A percentile compares a stretch with the other conserved stretches of the same genome.
These are phyloP conservation scores for Andrena camellia DNA, from an alignment of 2,888 invertebrate genomes.

Conservation along the genomic window DNA sequence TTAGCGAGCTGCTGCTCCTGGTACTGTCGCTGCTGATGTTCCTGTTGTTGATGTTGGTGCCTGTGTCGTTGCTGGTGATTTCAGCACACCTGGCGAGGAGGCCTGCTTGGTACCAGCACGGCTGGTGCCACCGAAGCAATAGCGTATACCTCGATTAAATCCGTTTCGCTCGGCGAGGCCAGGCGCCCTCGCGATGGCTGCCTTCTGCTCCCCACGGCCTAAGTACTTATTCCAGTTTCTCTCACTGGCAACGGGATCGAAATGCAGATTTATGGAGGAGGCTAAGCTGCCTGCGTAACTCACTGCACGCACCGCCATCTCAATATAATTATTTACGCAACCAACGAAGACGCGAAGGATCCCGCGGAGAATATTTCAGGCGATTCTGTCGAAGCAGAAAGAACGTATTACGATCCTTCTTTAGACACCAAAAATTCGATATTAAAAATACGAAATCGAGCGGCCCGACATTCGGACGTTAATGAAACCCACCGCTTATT, in stretches of 20 bases:
- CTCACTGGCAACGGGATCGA: constrained; percentile 42
- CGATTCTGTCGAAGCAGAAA: no score
- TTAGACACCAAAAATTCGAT: no score
- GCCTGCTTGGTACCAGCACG: constrained; percentile 45
- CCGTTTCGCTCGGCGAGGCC: constrained; percentile 68
- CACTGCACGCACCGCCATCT: neutral
- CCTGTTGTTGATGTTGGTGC: constrained; percentile 70
- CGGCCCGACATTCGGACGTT: neutral
- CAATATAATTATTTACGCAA: neutral
- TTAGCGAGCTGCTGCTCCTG: constrained; percentile 78
- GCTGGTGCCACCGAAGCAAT: constrained; percentile 71
- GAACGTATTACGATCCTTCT: no score
- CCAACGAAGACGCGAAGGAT: neutral
- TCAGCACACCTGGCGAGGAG: constrained; percentile 78
- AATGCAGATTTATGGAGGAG: constrained; percentile 56
- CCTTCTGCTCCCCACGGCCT: neutral
- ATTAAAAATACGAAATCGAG: no score
- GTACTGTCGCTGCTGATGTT: constrained; percentile 68
- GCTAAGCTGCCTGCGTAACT: neutral
- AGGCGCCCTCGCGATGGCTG: constrained; percentile 58
- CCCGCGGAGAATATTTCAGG: neutral
- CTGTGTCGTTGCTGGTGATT: constrained; percentile 75
- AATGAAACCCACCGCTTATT: neutral
- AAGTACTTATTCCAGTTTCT: constrained; percentile 20
- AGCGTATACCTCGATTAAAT: constrained; percentile 76